phyloP scores from a whole-genome alignment of 1,140 invertebrate genomes.

The Prorops nasuta region DNA sequence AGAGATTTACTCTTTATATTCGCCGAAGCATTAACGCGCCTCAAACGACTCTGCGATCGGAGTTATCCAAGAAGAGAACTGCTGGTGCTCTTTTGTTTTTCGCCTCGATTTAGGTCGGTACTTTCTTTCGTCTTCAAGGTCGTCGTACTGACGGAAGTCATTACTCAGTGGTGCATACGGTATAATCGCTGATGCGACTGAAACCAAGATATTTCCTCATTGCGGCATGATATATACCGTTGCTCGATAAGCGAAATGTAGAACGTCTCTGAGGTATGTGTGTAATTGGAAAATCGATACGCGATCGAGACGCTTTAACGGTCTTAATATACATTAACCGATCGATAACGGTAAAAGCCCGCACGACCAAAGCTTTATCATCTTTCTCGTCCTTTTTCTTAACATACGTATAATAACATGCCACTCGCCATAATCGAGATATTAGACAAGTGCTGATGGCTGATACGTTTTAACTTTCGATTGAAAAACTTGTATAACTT shows the following conservation, averaged over 20 bases:
- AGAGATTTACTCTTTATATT: no score
- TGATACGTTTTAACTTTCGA: no score
- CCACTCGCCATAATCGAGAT: no score
- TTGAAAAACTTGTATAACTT: no score
- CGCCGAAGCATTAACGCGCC: no score
- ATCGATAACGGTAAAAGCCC: constrained; percentile 39
- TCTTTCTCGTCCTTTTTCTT: no score
- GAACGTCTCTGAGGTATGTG: constrained; percentile 23
- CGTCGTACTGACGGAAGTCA: constrained; percentile 32
- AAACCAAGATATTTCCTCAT: constrained; percentile 39
- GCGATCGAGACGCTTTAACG: constrained; percentile 32
- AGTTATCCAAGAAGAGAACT: constrained; percentile 11
- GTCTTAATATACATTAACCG: constrained; percentile 19
- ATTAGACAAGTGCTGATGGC: no score
- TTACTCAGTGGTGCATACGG: constrained; percentile 20
- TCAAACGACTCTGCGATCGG: constrained; percentile 3
- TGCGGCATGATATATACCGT: constrained; percentile 39
- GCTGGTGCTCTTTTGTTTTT: constrained; percentile 8
- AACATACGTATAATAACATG: no score
- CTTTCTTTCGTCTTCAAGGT: constrained; percentile 15
- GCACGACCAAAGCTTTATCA: no score
- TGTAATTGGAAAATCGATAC: constrained; percentile 37
- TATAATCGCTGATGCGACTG: constrained; percentile 16
- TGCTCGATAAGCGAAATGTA: constrained; percentile 37
- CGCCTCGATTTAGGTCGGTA: constrained; percentile 12